phyloP scores from a whole-genome alignment of 2,797 vertebrate species.

The Melanotaenia boesemani region DNA sequence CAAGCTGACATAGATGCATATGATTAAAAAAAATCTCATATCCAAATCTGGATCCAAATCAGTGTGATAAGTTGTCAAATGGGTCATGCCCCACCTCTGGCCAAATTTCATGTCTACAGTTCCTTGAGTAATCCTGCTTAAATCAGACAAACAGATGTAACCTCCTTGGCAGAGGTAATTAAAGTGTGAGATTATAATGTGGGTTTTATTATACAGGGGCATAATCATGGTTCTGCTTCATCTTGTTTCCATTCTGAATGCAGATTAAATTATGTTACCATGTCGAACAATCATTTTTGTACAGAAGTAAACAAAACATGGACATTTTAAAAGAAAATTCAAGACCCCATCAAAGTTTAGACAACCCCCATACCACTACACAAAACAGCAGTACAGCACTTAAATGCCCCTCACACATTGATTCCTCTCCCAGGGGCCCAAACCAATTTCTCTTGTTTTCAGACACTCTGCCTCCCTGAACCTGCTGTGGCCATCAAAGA shows the following conservation, averaged over 20 bases:
- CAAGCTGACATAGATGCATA: too few relatives aligned
- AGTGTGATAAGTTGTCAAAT: not conserved
- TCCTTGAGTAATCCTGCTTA: not conserved
- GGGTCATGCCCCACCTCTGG: not conserved
- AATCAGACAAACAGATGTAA: too few relatives aligned
- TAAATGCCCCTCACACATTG: constrained; percentile 92
- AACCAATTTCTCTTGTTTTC: constrained; percentile 99
- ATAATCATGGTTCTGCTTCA: not conserved
- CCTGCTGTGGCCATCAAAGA: constrained; percentile 98
- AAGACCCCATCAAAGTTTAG: constrained; percentile 66
- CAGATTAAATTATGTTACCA: constrained; percentile 3
- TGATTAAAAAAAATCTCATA: not conserved
- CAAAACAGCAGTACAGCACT: constrained; percentile 76
- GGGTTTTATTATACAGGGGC: not conserved
- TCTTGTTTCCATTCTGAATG: not conserved
- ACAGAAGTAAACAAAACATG: constrained; percentile 33
- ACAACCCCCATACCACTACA: constrained; percentile 57
- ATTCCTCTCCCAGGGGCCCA: constrained; percentile 95
- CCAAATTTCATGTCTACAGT: not conserved
- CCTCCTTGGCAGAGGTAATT: too few relatives aligned
- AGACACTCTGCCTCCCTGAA: constrained; percentile 92
- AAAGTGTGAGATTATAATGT: too few relatives aligned
- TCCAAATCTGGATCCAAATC: not conserved
- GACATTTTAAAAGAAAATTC: constrained; percentile 49
- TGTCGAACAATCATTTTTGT: constrained; percentile 9